These are phyloP conservation scores for Platypus cylindrus DNA, from an alignment of 2,888 invertebrate genomes.

Conservation along the genomic window DNA sequence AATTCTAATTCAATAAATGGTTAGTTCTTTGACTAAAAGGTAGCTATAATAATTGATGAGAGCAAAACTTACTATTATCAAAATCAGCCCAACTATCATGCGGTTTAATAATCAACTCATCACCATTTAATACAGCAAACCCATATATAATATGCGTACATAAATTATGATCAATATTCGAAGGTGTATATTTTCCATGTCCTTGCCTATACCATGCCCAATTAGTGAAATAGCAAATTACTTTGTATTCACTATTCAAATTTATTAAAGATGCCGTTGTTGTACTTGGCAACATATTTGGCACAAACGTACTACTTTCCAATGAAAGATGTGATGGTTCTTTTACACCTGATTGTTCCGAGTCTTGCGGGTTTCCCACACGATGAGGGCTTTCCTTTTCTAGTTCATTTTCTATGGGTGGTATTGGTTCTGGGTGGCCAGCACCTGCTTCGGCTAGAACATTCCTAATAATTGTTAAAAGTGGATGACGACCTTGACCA, in stretches of 20 bases:
- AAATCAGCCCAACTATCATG: slow-evolving; percentile 83
- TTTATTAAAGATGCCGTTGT: slow-evolving; percentile 21
- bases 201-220: slow-evolving; percentile 90
- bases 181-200: slow-evolving; percentile 67
- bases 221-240: slow-evolving; percentile 85
- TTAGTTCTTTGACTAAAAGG: neutral
- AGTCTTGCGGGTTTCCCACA: slow-evolving; percentile 14
- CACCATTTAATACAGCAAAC: slow-evolving; percentile 74
- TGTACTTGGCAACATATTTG: slow-evolving; percentile 13
- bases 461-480: slow-evolving; percentile 63
- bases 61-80: slow-evolving; percentile 58
- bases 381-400: slow-evolving; percentile 6
- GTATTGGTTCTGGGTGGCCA: slow-evolving; percentile 21
- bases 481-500: slow-evolving; percentile 67
- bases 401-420: slow-evolving; percentile 16
- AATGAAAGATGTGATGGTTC: slow-evolving; percentile 3
- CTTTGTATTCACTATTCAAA: slow-evolving; percentile 43
- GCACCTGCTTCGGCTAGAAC: slow-evolving; percentile 44
- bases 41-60: neutral
- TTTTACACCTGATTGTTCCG: slow-evolving; percentile 16
- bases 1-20: slow-evolving; percentile 50
- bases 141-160: slow-evolving; percentile 90
- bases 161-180: slow-evolving; percentile 68
- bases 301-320: slow-evolving; percentile 15
- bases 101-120: slow-evolving; percentile 62